Base-by-base conservation (phyloP, 2,888 invertebrate species). In the Neocrepidodera transversa region DNA sequence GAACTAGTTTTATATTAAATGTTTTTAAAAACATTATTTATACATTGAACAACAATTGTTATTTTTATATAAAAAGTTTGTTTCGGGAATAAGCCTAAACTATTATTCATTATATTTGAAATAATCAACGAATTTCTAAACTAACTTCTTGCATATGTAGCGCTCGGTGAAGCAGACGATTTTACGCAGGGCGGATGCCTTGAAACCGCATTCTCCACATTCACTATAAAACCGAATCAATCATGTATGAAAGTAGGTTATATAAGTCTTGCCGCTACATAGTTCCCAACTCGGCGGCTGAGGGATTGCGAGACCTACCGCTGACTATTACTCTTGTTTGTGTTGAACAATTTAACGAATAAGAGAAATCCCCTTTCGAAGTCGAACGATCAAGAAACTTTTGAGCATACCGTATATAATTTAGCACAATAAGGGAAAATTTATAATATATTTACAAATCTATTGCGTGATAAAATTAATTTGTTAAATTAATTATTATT, bases 161-260 rank as follows among this genome's bases (percentile, higher is more conserved):
- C 38, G 59, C 51, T 48, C n/a, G 23, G 45, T 38, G 42, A 54
- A 58, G 60, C 55, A 49, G 57, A 60, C 43, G 53, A 62, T 59
- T 62, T 53, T 45, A 58, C 54, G 48, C 54, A 54, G 51, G 47
- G 49, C 54, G 54, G 50, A 60, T n/a, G 60, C 63, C 55, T 58
- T 55, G 42, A 58, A 49, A 58, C 58, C 56, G 42, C 58, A 59
- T 61, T 59, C 61, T 36, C 64, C 60, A 55, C 60, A 64, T 59
- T 61, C 59, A 47, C 59, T 61, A 64, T 61, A 62, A 57, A 64
- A 65, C 64, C 64, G 58, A 68, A 68, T 68, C 66, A 66, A 66
- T 68, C 68, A 66, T 62, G 64, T 63, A 62, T 58, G 58, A 68
- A 66, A 65, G 63, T 64, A 65, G 64, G 63, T 62, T 65, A 54